Base-by-base conservation (phyloP, 2,797 vertebrate genomes). In the Danio albolineatus region DNA sequence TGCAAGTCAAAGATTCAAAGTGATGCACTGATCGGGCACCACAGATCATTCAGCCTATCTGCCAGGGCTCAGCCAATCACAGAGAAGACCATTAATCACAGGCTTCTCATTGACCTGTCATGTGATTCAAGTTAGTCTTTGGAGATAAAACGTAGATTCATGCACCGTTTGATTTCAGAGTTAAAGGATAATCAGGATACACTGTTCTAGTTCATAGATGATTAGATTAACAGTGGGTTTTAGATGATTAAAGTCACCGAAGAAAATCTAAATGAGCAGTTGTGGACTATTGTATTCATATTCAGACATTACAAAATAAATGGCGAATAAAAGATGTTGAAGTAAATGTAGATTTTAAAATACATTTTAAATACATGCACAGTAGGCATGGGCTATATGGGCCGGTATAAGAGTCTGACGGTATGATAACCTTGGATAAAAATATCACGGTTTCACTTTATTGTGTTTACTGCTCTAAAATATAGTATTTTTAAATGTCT, bases 1-100 rank as follows among this genome's bases (percentile, higher is more conserved):
- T 99, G 91, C 85, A 48, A 74, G 60, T 28, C 21, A 79, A 76
- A 74, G 6, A 69, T 46, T 51, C 38, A 41, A 69, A 65, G 19
- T 60, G 46, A 13, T 51, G 38, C 14, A 73, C 38, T 46, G 66
- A 64, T 38, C 12, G 60, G 10, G 36, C 21, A 13, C 16, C 54
- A 9, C 12, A 57, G 46, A 16, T 21, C 7, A 79, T 19, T 6
- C 19, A 10, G 7, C 41, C 19, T 70, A 51, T 17, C 4, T 17
- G 12, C 1, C 61, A 6, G 28, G 12, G 39, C 74, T 62, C 67
- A 78, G 85, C 88, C 83, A 85, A 88, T 89, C 78, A 79, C 10
- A 54, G 78, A 14, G 49, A 13, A 46, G 14, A 38, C 56, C 39
- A 43, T 86, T 84, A 81, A 86, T 86, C 85, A 84, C 5, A 1